Conservation (phyloP, 1,140 invertebrate genomes). For the Oryzaephilus surinamensis region DNA sequence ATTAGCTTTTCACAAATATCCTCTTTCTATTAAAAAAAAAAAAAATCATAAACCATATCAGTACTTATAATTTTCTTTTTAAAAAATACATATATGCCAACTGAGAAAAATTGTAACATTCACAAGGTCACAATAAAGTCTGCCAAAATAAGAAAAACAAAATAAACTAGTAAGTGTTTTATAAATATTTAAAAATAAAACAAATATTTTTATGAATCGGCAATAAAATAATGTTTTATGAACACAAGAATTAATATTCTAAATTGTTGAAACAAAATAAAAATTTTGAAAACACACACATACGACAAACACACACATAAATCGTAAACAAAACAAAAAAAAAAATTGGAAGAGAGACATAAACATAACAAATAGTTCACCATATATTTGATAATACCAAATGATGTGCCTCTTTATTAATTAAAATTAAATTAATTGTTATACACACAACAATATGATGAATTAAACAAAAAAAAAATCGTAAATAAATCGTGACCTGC, state of each 20-base stretch:
- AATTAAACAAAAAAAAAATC: constrained; percentile 9
- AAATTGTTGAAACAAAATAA: constrained; percentile 3
- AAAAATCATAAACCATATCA: constrained; percentile 14
- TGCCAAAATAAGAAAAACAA: constrained; percentile 20
- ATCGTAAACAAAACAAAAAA: constrained; percentile 2
- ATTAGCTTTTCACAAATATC: too few relatives aligned
- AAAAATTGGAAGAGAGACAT: not conserved
- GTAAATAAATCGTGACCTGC: constrained; percentile 23
- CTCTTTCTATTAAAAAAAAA: constrained; percentile 11
- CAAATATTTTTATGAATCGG: too few relatives aligned
- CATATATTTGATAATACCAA: constrained; percentile 34
- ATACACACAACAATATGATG: constrained; percentile 15
- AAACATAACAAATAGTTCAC: not conserved
- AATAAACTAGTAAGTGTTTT: too few relatives aligned
- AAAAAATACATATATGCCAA: constrained; percentile 4
- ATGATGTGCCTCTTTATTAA: constrained; percentile 35
- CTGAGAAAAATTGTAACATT: constrained; percentile 22
- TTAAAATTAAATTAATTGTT: constrained; percentile 18
- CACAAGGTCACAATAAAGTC: constrained; percentile 26
- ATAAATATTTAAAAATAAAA: too few relatives aligned
- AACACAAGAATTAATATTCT: not conserved
- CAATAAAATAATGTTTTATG: not conserved
- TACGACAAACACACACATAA: too few relatives aligned
- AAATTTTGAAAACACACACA: too few relatives aligned
- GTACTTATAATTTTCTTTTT: constrained; percentile 10